Evolutionary conservation across 1,140 invertebrate species (phyloP).

Genomic region (Heliothis virescens): DNA sequence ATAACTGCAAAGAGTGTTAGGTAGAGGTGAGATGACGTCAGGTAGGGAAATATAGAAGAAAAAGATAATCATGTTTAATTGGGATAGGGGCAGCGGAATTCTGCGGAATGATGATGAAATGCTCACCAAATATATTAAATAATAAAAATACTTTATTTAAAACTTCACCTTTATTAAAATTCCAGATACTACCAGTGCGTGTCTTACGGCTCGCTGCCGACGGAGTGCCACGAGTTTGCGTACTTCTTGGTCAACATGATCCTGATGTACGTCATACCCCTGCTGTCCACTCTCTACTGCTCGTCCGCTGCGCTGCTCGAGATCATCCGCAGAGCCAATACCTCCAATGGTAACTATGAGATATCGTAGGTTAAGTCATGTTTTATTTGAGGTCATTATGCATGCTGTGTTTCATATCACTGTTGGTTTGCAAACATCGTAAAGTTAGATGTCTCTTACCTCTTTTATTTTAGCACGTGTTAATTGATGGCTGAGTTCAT

Average conservation of each 20-base stretch:
- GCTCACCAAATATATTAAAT: too few species aligned
- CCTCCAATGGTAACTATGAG: constrained; percentile 79
- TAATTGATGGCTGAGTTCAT: too few species aligned
- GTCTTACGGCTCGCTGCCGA: constrained; percentile 90
- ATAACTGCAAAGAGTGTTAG: too few species aligned
- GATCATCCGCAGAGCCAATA: constrained; percentile 89
- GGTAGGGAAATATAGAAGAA: too few species aligned
- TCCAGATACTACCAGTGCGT: constrained; percentile 93
- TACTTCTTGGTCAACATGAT: constrained; percentile 93
- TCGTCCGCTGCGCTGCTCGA: constrained; percentile 94
- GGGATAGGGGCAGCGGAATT: too few species aligned
- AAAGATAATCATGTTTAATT: too few species aligned
- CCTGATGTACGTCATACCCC: constrained; percentile 94
- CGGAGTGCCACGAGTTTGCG: constrained; percentile 89
- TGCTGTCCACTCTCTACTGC: constrained; percentile 94
- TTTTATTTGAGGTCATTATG: not conserved
- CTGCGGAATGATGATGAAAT: too few species aligned
- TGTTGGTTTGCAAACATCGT: not conserved
- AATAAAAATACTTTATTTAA: too few species aligned
- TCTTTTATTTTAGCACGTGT: too few species aligned
- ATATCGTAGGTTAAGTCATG: not conserved
- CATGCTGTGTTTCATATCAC: constrained; percentile 17
- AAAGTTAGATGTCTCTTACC: not conserved
- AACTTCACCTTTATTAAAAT: constrained; percentile 20
- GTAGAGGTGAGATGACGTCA: too few species aligned